Evolutionary conservation across 2,797 vertebrate genomes (phyloP).

Genomic region (Calcarius lapponicus): DNA sequence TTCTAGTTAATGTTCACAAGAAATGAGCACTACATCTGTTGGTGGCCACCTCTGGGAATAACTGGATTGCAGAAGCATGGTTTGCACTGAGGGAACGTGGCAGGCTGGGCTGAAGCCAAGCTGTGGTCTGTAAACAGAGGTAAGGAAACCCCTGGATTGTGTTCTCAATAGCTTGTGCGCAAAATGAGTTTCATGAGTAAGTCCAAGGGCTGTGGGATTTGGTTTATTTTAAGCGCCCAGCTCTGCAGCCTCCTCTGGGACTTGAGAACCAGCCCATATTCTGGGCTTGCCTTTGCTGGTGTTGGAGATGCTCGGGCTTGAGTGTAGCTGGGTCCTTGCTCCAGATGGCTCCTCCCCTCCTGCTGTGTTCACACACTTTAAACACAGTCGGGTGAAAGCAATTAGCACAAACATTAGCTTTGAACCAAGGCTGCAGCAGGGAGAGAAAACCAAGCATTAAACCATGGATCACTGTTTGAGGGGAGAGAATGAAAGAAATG

Average conservation of each 20-base stretch:
- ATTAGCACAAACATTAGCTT: not conserved
- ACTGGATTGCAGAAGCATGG: not conserved
- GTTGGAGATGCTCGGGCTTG: not conserved
- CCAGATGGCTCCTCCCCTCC: not conserved
- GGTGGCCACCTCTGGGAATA: not conserved
- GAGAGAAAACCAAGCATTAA: not conserved
- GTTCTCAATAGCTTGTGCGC: not conserved
- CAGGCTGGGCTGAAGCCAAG: not conserved
- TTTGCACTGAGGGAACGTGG: not conserved
- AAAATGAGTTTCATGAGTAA: not conserved
- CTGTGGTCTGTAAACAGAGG: not conserved
- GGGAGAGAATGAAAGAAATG: not conserved
- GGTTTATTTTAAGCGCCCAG: not conserved
- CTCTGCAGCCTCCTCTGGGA: not conserved
- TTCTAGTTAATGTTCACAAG: not conserved
- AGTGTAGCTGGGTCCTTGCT: not conserved
- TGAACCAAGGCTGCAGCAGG: not conserved
- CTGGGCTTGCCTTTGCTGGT: not conserved
- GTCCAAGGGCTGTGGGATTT: not conserved
- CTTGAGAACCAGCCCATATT: not conserved
- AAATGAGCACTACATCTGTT: not conserved
- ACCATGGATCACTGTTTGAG: rapidly evolving
- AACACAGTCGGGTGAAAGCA: not conserved
- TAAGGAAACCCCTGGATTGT: not conserved
- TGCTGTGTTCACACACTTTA: not conserved